Percentiles rank a stretch among this genome's conserved stretches.
Evolutionary conservation across 2,888 invertebrate species (phyloP).

Genomic region (Drosophila putrida): DNA sequence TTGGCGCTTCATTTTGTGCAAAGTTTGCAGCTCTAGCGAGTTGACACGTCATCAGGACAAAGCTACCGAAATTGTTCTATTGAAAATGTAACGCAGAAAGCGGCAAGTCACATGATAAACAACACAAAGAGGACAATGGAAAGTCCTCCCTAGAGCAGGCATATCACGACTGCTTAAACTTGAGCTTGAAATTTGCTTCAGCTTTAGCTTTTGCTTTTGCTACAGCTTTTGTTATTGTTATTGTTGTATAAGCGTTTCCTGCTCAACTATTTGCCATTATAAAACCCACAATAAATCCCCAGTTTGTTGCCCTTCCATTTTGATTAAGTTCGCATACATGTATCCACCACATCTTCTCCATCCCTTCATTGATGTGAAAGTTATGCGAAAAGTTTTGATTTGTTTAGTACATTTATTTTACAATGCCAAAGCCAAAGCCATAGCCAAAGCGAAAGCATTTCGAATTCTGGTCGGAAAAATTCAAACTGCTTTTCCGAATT

Average conservation of each 20-base stretch:
- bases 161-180: constrained; percentile 52
- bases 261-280: constrained; percentile 64
- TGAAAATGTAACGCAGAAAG: constrained; percentile 52
- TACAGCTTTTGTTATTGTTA: constrained; percentile 18
- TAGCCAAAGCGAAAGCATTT: constrained; percentile 28
- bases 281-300: constrained; percentile 48
- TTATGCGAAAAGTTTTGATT: constrained; percentile 82
- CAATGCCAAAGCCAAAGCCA: constrained; percentile 37
- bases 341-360: background rate
- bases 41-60: constrained; percentile 77
- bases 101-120: constrained; percentile 68
- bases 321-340: constrained; percentile 64
- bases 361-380: constrained; percentile 69
- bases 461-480: constrained; percentile 37
- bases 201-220: constrained; percentile 56
- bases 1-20: constrained; percentile 71
- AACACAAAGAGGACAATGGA: constrained; percentile 52
- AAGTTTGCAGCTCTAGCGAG: constrained; percentile 67
- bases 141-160: constrained; percentile 10
- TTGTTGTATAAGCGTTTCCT: constrained; percentile 53
- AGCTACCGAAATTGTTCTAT: constrained; percentile 59
- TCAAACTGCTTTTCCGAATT: constrained; percentile 58
- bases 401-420: constrained; percentile 76
- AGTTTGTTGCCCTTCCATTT: constrained; percentile 48
- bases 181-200: constrained; percentile 42